Conservation (phyloP, 1,140 invertebrate genomes). For the Drosophila ananassae region DNA sequence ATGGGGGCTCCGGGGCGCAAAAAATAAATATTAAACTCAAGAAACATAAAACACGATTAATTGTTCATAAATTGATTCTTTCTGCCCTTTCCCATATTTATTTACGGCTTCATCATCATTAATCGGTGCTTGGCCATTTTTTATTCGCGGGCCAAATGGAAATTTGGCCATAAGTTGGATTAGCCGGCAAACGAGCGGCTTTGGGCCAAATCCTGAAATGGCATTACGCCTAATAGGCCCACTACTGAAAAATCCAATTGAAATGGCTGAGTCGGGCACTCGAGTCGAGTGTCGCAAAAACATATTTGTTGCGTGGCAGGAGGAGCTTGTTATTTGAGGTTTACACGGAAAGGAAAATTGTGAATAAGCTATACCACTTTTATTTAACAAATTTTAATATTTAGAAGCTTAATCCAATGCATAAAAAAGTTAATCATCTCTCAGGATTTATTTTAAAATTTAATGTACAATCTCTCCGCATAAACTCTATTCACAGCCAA, state of each 20-base stretch:
- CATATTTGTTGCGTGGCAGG: background rate
- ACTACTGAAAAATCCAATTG: conserved; percentile 50
- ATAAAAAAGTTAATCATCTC: background rate
- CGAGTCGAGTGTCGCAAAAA: conserved; percentile 19
- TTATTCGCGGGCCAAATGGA: background rate
- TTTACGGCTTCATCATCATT: conserved; percentile 42
- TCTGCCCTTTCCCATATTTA: conserved; percentile 11
- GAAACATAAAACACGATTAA: conserved; percentile 59
- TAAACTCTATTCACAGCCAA: conserved; percentile 8
- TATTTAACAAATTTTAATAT: background rate
- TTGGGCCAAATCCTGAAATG: conserved; percentile 23
- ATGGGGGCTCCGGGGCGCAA: background rate
- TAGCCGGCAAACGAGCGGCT: conserved; percentile 30
- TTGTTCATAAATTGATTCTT: conserved; percentile 39
- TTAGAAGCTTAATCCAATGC: background rate
- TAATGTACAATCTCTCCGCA: background rate
- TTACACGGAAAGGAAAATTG: background rate
- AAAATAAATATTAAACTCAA: conserved; percentile 39
- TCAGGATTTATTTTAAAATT: background rate
- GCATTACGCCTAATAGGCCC: conserved; percentile 46
- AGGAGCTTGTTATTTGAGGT: conserved; percentile 3
- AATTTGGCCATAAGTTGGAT: conserved; percentile 38
- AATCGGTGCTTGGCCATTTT: conserved; percentile 19
- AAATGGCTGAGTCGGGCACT: conserved; percentile 43
- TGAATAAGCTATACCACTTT: too few species aligned